Base-by-base conservation (phyloP, 2,888 invertebrate genomes). In the Conchocele bisecta region DNA sequence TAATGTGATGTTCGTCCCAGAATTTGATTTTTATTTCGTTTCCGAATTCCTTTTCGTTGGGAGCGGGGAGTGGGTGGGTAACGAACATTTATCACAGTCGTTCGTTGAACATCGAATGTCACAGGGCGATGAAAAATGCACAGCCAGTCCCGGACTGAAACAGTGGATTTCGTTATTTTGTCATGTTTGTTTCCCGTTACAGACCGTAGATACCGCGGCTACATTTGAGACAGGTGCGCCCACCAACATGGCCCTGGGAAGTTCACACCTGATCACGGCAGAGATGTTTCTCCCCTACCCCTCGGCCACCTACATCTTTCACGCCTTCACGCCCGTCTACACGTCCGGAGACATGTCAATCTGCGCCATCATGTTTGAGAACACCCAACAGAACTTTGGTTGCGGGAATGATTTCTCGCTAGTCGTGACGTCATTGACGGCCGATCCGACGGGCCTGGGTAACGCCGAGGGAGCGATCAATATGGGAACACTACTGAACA, bases 301-400 rank as follows among this genome's bases (percentile, higher is more conserved):
- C 0, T 69, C 81, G 7, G 72, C 74, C 7, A 42, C 35, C 15
- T 72, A 76, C 33, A 57, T 42, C 15, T 51, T 72, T 50, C 58
- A 61, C 58, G 84, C 83, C 1, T 86, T 87, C 61, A 81, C 88
- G 1, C 89, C 90, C 0, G 59, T 87, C 31, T 87, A 88, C 63
- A 74, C 76, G 6, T 77, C 83, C 1, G 83, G 84, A 20, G 82
- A 82, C 11, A 85, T 89, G 85, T 86, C 88, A 15, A 78, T 89
- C 3, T 87, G 86, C 42, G 75, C 67, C 9, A 71, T 84, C 0
- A 68, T 67, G 51, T 44, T 50, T 42, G 46, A 48, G 9, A 63
- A 58, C 17, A 31, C 65, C 0, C 82, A 78, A 2, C 42, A 64
- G 0, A 83, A 87, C 71, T 88, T 84, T 58, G 71, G 68, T 6